phyloP scores from a whole-genome alignment of 2,113 vertebrate species.

The Cavia aperea region DNA sequence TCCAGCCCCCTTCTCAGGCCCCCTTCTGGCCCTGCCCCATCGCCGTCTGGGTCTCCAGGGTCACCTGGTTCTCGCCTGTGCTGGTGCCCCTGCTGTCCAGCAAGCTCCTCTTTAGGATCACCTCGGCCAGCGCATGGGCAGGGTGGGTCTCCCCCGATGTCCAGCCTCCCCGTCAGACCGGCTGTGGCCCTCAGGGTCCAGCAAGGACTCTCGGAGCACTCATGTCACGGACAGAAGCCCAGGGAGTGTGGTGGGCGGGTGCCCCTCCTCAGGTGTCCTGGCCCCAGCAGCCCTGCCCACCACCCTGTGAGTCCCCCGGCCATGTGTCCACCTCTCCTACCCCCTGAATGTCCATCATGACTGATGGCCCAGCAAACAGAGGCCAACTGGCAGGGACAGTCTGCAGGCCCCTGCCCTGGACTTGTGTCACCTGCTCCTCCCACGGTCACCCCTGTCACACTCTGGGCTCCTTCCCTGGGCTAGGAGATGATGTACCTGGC shows the following conservation, averaged over 20 bases:
- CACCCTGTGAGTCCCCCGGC: neutral
- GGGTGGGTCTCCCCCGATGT: neutral
- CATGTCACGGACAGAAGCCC: neutral
- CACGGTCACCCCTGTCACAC: neutral
- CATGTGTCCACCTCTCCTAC: neutral
- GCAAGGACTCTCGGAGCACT: neutral
- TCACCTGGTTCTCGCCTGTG: neutral
- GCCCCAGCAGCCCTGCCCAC: neutral
- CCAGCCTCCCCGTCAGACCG: neutral
- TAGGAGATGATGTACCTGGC: neutral
- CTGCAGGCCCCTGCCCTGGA: neutral
- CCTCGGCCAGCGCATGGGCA: neutral
- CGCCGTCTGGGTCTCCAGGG: neutral
- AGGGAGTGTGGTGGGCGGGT: neutral
- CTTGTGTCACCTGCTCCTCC: neutral
- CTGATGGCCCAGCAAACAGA: neutral
- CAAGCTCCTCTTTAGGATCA: neutral
- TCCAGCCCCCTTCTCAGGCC: neutral
- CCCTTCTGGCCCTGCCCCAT: neutral
- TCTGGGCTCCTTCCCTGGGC: neutral
- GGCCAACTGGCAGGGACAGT: neutral
- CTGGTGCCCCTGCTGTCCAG: neutral
- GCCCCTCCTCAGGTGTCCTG: neutral
- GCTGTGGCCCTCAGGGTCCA: neutral
- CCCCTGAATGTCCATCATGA: neutral